phyloP scores from a whole-genome alignment of 2,888 invertebrate genomes.

The Rhimphoctona megacephalus region DNA sequence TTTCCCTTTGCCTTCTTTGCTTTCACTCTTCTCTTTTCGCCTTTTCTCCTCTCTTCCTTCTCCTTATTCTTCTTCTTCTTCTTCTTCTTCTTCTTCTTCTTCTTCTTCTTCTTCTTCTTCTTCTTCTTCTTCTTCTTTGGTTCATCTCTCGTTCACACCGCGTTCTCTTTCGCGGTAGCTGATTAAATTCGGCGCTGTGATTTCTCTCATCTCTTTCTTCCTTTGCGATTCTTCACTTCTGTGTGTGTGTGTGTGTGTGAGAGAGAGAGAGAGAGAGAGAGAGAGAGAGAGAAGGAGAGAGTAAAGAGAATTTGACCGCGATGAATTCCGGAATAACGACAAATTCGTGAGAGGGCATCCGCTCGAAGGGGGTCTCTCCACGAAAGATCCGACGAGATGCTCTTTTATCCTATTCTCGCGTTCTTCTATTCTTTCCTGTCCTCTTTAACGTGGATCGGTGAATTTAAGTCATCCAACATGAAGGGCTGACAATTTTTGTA shows the following conservation, averaged over 20 bases:
- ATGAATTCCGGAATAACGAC: slow-evolving; percentile 57
- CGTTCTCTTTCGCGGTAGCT: slow-evolving; percentile 65
- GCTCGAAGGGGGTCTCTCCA: slow-evolving; percentile 40
- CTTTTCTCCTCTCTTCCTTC: background rate
- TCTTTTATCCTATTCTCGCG: slow-evolving; percentile 3
- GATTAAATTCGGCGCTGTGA: slow-evolving; percentile 62
- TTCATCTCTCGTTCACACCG: slow-evolving; percentile 36
- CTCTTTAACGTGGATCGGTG: too few species aligned
- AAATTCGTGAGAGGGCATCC: slow-evolving; percentile 55
- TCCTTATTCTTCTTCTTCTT: too few species aligned
- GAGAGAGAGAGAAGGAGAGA: background rate
- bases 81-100: slow-evolving; percentile 4
- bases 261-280: background rate
- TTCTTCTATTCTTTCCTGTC: slow-evolving; percentile 6
- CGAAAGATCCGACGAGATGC: slow-evolving; percentile 27
- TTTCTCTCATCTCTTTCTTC: slow-evolving; percentile 2
- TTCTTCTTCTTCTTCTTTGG: slow-evolving; percentile 20
- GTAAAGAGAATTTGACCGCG: background rate
- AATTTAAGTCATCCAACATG: too few species aligned
- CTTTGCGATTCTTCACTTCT: background rate
- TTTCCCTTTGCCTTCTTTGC: slow-evolving; percentile 38
- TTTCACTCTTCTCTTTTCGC: slow-evolving; percentile 26
- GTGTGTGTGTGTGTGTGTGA: background rate
- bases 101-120: too few species aligned
- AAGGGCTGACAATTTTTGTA: too few species aligned